Evolutionary conservation across 2,888 invertebrate species (phyloP).

Genomic region (Ectropis crepuscularia): DNA sequence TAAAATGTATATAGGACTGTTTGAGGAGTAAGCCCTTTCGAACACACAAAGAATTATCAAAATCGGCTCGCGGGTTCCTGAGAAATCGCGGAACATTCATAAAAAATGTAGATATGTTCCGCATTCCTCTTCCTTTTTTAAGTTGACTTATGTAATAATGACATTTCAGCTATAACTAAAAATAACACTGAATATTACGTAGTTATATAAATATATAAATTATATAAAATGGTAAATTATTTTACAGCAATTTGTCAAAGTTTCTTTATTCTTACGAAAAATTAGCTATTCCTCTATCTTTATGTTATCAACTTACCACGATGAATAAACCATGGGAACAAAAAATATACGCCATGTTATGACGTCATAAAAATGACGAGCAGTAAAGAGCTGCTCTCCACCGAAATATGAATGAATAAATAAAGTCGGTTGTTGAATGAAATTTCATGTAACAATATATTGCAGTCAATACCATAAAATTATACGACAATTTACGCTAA

Average conservation of each 20-base stretch:
- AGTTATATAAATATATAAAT: too few species aligned
- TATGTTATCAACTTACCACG: slow-evolving; percentile 14
- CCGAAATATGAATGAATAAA: slow-evolving; percentile 26
- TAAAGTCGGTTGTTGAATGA: slow-evolving; percentile 17
- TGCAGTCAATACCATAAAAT: slow-evolving; percentile 12
- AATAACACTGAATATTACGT: too few species aligned
- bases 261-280: slow-evolving; percentile 9
- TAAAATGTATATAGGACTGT: too few species aligned
- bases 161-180: too few species aligned
- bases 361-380: slow-evolving; percentile 28
- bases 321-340: slow-evolving; percentile 28
- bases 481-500: slow-evolving; percentile 15
- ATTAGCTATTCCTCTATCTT: slow-evolving; percentile 13
- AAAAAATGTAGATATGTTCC: too few species aligned
- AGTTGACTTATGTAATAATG: too few species aligned
- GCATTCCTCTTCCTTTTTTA: too few species aligned
- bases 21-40: too few species aligned
- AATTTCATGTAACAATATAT: slow-evolving; percentile 14
- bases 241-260: not conserved
- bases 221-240: too few species aligned
- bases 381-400: slow-evolving; percentile 24
- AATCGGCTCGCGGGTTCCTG: too few species aligned
- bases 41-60: too few species aligned
- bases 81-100: too few species aligned
- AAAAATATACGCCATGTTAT: slow-evolving; percentile 24